phyloP scores from a whole-genome alignment of 92 coral and sea anemone species.

The Meandrina meandrites region DNA sequence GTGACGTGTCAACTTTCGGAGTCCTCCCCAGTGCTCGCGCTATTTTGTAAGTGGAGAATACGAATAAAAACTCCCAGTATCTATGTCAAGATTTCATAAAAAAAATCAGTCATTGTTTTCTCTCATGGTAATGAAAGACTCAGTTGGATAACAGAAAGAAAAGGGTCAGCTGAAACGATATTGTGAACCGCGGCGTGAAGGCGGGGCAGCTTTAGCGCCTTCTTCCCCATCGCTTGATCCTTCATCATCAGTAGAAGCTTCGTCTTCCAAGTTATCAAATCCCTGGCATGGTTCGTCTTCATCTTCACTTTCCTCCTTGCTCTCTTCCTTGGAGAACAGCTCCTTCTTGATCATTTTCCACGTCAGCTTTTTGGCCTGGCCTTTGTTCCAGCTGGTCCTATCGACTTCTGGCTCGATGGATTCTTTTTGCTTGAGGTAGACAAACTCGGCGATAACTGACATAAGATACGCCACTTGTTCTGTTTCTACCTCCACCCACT shows the following conservation, averaged over 20 bases:
- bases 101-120: not conserved
- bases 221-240: constrained; percentile 57
- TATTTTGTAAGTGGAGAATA: too few species aligned
- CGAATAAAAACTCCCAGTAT: not conserved
- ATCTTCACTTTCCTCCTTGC: constrained; percentile 48
- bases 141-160: not conserved
- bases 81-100: too few species aligned
- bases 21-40: too few species aligned
- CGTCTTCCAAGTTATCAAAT: constrained; percentile 57
- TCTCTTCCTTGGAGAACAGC: constrained; percentile 56
- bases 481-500: constrained; percentile 87
- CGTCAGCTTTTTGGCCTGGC: constrained; percentile 50
- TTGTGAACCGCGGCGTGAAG: constrained; percentile 30
- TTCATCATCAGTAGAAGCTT: constrained; percentile 58
- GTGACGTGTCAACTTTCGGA: too few species aligned
- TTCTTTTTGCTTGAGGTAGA: constrained; percentile 67
- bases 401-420: constrained; percentile 58
- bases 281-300: constrained; percentile 47
- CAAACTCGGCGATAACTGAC: constrained; percentile 83
- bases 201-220: constrained; percentile 31
- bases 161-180: constrained; percentile 16
- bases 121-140: not conserved
- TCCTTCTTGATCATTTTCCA: constrained; percentile 78
- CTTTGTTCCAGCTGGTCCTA: constrained; percentile 36
- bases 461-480: constrained; percentile 82